Evolutionary conservation across 2,888 invertebrate genomes (phyloP).

Genomic region (Cataglyphis cursor): DNA sequence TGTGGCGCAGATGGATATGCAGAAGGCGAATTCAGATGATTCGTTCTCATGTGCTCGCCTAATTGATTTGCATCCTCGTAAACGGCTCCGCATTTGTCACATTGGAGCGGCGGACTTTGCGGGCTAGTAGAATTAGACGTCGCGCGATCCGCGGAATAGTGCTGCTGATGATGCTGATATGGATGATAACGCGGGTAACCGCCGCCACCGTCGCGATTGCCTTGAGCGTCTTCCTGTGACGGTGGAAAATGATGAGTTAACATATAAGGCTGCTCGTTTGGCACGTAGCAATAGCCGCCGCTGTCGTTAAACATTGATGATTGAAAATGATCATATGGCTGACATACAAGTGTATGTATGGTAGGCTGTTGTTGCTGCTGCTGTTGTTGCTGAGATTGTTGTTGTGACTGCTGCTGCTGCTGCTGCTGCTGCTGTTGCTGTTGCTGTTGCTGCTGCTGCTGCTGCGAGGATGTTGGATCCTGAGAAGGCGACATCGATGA

Average conservation of each 20-base stretch:
- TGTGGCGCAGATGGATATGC: slow-evolving; percentile 77
- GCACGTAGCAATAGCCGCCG: slow-evolving; percentile 80
- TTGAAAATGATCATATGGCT: slow-evolving; percentile 77
- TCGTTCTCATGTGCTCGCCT: slow-evolving; percentile 92
- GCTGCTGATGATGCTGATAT: slow-evolving; percentile 89
- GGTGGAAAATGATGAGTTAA: slow-evolving; percentile 83
- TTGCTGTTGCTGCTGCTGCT: slow-evolving; percentile 64
- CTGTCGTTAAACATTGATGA: slow-evolving; percentile 80
- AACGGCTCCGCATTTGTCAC: slow-evolving; percentile 94
- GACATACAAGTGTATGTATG: slow-evolving; percentile 49
- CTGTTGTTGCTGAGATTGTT: slow-evolving; percentile 71
- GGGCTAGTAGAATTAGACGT: slow-evolving; percentile 90
- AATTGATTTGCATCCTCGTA: slow-evolving; percentile 92
- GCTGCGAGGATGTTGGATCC: slow-evolving; percentile 87
- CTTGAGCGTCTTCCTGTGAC: slow-evolving; percentile 88
- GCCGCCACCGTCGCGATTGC: slow-evolving; percentile 85
- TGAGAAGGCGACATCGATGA: slow-evolving; percentile 88
- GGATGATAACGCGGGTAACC: slow-evolving; percentile 81
- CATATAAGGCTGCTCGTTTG: slow-evolving; percentile 69
- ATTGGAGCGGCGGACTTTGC: slow-evolving; percentile 90
- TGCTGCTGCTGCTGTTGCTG: slow-evolving; percentile 73
- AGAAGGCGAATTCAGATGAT: slow-evolving; percentile 88
- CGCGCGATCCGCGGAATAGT: slow-evolving; percentile 80
- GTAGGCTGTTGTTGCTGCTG: slow-evolving; percentile 69
- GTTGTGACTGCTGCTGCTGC: slow-evolving; percentile 70